phyloP scores from a whole-genome alignment of 2,888 invertebrate genomes.

The Drosophila subsilvestris region DNA sequence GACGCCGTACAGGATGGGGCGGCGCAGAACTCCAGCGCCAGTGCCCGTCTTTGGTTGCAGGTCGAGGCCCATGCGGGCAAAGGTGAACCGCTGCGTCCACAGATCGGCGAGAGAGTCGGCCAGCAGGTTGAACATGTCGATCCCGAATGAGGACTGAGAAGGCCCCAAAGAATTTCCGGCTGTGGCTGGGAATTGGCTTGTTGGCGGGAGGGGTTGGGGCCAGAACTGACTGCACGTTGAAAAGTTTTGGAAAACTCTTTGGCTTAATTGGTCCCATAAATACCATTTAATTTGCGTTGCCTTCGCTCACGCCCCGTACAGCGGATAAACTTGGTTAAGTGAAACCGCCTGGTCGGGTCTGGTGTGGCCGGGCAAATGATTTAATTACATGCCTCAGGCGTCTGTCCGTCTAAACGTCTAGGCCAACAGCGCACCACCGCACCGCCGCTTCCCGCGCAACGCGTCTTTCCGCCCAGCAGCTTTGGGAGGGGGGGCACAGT shows the following conservation, averaged over 20 bases:
- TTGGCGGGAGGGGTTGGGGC: too few species aligned
- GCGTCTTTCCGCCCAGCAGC: not conserved
- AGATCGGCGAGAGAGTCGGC: conserved; percentile 39
- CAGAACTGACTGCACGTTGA: not conserved
- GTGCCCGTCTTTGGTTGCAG: conserved; percentile 15
- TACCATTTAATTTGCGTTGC: conserved; percentile 42
- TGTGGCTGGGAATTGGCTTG: not conserved
- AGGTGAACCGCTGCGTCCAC: conserved; percentile 53
- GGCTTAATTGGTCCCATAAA: conserved; percentile 44
- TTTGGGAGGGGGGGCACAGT: conserved; percentile 46
- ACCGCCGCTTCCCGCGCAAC: conserved; percentile 13
- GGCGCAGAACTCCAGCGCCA: conserved; percentile 20
- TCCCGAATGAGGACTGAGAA: conserved; percentile 26
- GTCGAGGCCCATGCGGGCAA: conserved; percentile 52
- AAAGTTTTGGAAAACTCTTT: conserved; percentile 8
- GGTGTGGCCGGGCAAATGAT: conserved; percentile 40
- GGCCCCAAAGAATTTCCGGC: not conserved
- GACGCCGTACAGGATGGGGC: conserved; percentile 32
- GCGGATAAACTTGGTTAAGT: conserved; percentile 39
- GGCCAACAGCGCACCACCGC: conserved; percentile 17
- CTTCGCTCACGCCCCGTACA: conserved; percentile 36
- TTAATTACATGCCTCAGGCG: conserved; percentile 61
- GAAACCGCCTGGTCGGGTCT: conserved; percentile 36
- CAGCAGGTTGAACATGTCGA: conserved; percentile 52
- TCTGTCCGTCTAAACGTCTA: conserved; percentile 41